A percentile compares a stretch with the other conserved stretches of the same genome.
These are phyloP conservation scores for Diadophis punctatus DNA, from an alignment of 2,113 vertebrate genomes.

Conservation along the genomic window DNA sequence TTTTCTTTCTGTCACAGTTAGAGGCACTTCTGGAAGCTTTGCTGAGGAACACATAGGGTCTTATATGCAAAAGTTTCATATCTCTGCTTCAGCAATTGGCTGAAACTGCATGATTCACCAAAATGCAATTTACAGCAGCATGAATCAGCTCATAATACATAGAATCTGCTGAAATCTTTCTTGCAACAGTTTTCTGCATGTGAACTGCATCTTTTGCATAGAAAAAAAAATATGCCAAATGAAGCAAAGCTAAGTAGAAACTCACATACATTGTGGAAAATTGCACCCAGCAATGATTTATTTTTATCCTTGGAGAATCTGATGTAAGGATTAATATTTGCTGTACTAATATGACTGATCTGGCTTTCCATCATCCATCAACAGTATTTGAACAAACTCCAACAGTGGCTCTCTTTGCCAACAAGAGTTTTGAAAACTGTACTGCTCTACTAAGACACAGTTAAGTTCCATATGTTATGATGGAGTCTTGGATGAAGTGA, in stretches of 20 bases:
- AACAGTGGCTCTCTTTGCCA: not conserved
- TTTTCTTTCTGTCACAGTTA: not conserved
- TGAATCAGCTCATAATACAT: not conserved
- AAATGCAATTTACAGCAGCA: not conserved
- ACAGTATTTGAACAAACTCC: not conserved
- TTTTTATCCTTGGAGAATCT: not conserved
- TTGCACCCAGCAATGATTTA: not conserved
- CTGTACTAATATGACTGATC: not conserved
- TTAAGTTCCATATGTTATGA: not conserved
- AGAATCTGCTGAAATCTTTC: not conserved
- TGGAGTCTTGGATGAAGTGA: not conserved
- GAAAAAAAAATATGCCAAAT: not conserved
- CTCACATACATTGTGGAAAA: not conserved
- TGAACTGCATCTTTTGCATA: not conserved
- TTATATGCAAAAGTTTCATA: not conserved
- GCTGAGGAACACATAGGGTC: not conserved
- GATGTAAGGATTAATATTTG: not conserved
- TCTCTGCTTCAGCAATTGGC: not conserved
- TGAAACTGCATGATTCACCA: not conserved
- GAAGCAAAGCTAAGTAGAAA: not conserved
- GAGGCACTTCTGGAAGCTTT: not conserved
- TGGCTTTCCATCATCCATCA: not conserved
- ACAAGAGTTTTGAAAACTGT: not conserved
- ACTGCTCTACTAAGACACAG: not conserved
- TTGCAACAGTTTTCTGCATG: not conserved